Base-by-base conservation (phyloP, 30 jellyfish, hydroid and myxozoan genomes). In the Turritopsis dohrnii region DNA sequence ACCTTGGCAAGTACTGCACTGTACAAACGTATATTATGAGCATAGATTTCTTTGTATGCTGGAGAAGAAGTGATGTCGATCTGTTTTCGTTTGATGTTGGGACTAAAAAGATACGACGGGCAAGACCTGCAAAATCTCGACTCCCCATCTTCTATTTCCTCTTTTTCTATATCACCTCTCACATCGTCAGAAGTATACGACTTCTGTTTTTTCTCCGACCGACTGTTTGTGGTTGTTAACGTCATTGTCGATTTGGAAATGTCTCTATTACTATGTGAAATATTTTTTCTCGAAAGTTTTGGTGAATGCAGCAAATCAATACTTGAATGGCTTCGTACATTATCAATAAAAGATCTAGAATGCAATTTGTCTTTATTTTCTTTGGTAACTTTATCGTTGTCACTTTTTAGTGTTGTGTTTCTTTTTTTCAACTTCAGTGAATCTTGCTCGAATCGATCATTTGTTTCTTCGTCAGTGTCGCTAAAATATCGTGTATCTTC, bases 1-100 rank as follows among this genome's bases (percentile, higher is more conserved):
- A 81, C 88, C 84, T 81, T 81, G 7, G 88, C 88, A 4, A 81
- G 29, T 21, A 81, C 88, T 19, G 84, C 84, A 66, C 88, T 81
- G 69, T 81, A 81, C 69, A 81, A 30, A 21, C 88, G 52, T 1
- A 81, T 18, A 30, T 81, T 81, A 26, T 66, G 69, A 19, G 88
- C 88, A 31, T 81, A 81, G 8, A 81, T 81, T 19, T 81, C 88
- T 53, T 66, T 81, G 54, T 54, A 81, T 4, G 66, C 85, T 66
- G 73, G 29, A 26, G 88, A 53, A 20, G 27, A 16, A 9, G 88
- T 81, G 30, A 81, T 81, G 29, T 81, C 88, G 52, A 81, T 53
- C 29, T 52, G 84, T 66, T 81, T 81, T 28, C 88, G 73, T 54
- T 30, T 24, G 23, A 66, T 54, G 23, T 21, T 25, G 13, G 88